phyloP scores from a whole-genome alignment of 1,140 invertebrate species.

The Probaryconus sp. region DNA sequence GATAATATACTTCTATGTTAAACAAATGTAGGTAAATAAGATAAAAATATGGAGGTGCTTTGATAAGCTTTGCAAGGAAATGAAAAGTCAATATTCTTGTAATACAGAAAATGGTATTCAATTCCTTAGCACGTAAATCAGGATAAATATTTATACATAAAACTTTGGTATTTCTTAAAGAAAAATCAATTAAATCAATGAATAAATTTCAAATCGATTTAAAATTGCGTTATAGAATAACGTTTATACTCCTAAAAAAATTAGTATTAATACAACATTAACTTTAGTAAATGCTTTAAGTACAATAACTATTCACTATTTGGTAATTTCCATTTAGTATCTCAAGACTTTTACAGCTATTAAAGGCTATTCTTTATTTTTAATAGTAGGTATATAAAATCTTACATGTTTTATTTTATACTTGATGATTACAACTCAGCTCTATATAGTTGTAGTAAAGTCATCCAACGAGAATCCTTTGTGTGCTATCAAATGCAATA shows the following conservation, averaged over 20 bases:
- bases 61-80: constrained; percentile 23
- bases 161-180: constrained; percentile 1
- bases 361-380: constrained; percentile 10
- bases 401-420: constrained; percentile 2
- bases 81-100: constrained; percentile 40
- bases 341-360: constrained; percentile 12
- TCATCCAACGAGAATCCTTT: constrained; percentile 33
- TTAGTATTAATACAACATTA: too few species aligned
- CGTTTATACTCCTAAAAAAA: constrained; percentile 9
- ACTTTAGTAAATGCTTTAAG: constrained; percentile 9
- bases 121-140: neutral
- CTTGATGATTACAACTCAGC: too few species aligned
- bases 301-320: constrained; percentile 1
- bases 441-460: constrained; percentile 15
- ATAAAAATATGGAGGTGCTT: constrained; percentile 32
- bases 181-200: neutral
- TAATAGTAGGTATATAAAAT: neutral
- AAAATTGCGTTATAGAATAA: constrained; percentile 1
- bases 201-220: constrained; percentile 1
- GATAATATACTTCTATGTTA: constrained; percentile 35
- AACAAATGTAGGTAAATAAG: neutral
- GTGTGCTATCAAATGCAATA: constrained; percentile 62
- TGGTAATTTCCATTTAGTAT: neutral
- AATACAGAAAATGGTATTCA: constrained; percentile 19
- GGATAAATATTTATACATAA: constrained; percentile 4